Percentiles rank a stretch among this genome's conserved stretches.
Evolutionary conservation across 2,888 invertebrate species (phyloP).

Genomic region (Epinotia bilunana): DNA sequence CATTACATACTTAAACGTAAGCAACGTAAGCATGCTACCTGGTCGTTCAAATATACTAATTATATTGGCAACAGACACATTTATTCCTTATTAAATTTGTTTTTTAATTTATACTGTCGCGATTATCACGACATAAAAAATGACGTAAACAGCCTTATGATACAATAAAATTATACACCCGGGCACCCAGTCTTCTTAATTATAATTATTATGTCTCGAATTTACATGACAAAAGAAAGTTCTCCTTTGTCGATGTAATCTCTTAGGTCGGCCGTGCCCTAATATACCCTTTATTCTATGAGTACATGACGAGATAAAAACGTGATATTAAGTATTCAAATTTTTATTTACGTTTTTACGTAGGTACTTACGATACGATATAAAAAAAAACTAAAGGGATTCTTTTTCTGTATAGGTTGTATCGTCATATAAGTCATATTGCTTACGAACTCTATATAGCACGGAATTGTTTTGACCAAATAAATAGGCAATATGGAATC

Average conservation of each 20-base stretch:
- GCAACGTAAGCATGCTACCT: too few relatives aligned
- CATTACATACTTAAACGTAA: too few relatives aligned
- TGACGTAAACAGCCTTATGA: neutral
- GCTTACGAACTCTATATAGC: too few relatives aligned
- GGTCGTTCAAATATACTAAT: too few relatives aligned
- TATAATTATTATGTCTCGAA: constrained; percentile 35
- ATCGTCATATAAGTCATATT: too few relatives aligned
- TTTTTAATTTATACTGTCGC: neutral
- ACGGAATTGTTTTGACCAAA: too few relatives aligned
- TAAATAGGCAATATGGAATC: too few relatives aligned
- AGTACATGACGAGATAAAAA: neutral
- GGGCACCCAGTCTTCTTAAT: constrained; percentile 25
- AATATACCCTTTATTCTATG: constrained; percentile 23
- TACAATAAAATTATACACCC: constrained; percentile 20
- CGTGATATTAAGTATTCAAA: neutral
- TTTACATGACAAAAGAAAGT: constrained; percentile 40
- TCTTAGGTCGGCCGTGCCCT: constrained; percentile 18
- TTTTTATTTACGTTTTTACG: neutral
- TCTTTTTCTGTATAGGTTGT: too few relatives aligned
- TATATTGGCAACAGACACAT: too few relatives aligned
- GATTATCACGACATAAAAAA: neutral
- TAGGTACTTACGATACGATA: neutral
- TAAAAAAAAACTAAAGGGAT: too few relatives aligned
- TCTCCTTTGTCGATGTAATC: constrained; percentile 35
- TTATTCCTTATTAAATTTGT: too few relatives aligned